Evolutionary conservation across 2,797 vertebrate species (phyloP).

Genomic region (Pyrocephalus nanus): DNA sequence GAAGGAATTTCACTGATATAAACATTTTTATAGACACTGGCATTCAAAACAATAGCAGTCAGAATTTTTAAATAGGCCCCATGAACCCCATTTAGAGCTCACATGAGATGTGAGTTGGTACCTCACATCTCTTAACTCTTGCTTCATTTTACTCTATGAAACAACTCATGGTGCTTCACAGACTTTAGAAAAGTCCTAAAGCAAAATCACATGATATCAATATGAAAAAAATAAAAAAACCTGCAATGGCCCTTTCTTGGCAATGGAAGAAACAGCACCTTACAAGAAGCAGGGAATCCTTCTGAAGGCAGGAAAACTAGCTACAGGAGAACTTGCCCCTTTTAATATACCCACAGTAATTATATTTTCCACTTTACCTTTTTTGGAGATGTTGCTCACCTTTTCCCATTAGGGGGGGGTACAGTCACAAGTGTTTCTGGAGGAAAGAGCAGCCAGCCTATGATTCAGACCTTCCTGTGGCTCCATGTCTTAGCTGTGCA

Average conservation of each 20-base stretch:
- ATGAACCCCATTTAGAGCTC: neutral
- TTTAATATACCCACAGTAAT: neutral
- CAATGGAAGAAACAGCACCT: neutral
- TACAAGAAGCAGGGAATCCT: neutral
- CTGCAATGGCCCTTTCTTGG: neutral
- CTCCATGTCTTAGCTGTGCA: neutral
- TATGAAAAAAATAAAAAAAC: neutral
- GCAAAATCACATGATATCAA: neutral
- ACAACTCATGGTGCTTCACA: neutral
- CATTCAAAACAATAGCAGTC: neutral
- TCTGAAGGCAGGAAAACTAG: neutral
- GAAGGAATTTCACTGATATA: neutral
- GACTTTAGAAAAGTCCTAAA: neutral
- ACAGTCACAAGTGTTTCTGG: neutral
- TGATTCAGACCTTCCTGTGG: neutral
- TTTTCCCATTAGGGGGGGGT: neutral
- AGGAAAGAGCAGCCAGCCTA: neutral
- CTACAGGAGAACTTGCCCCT: neutral
- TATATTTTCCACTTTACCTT: neutral
- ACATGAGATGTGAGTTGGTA: neutral
- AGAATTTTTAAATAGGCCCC: neutral
- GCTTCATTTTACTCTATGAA: neutral
- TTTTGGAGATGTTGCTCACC: neutral
- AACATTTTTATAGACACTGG: neutral
- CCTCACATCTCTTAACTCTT: neutral